Percentiles rank a stretch among this genome's conserved stretches.
phyloP scores from a whole-genome alignment of 2,888 invertebrate species.

The Sarcophaga caerulescens region DNA sequence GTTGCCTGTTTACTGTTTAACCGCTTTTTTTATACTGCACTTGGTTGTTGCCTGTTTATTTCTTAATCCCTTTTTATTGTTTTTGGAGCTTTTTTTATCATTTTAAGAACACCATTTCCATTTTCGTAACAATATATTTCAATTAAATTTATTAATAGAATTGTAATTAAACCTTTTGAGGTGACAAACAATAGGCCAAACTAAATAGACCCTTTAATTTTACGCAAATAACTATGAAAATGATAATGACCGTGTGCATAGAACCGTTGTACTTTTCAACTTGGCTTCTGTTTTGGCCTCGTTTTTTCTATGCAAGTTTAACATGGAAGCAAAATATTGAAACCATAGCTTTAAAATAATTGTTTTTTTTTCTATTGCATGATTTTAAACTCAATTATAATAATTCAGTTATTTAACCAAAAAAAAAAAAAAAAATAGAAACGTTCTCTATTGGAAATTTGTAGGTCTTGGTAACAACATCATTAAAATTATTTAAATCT shows the following conservation, averaged over 20 bases:
- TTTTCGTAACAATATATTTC: too few relatives aligned
- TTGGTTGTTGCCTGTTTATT: too few relatives aligned
- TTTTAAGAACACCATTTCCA: too few relatives aligned
- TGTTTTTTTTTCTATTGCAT: background rate
- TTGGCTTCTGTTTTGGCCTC: background rate
- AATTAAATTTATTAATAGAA: too few relatives aligned
- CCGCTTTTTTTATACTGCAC: too few relatives aligned
- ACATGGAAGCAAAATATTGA: background rate
- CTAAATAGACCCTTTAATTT: background rate
- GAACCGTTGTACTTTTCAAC: background rate
- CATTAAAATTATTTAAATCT: slow-evolving; percentile 11
- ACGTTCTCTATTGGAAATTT: too few relatives aligned
- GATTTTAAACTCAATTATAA: background rate
- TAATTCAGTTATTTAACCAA: background rate
- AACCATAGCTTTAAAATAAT: background rate
- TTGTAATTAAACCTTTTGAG: too few relatives aligned
- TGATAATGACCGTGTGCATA: slow-evolving; percentile 11
- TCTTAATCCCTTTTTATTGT: too few relatives aligned
- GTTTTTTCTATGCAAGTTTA: background rate
- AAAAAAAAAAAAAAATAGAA: background rate
- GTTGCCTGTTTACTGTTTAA: too few relatives aligned
- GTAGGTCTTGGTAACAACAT: background rate
- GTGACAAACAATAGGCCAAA: background rate
- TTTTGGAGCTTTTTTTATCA: too few relatives aligned
- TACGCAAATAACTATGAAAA: background rate